A percentile compares a stretch with the other conserved stretches of the same genome.
Conservation (phyloP, 2,888 invertebrate species). For the Shargacucullia verbasci region DNA sequence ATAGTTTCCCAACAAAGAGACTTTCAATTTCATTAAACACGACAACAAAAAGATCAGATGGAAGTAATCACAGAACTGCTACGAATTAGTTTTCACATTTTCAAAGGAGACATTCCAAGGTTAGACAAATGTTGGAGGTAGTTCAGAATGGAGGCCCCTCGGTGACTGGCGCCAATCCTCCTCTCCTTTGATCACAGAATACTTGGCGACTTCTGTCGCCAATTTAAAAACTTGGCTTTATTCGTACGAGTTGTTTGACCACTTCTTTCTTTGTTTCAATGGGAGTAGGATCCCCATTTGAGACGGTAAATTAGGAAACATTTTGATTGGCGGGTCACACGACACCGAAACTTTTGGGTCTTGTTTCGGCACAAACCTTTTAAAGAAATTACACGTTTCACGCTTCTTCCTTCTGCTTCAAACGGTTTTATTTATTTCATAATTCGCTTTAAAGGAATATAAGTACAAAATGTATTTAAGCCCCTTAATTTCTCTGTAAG, state of each 20-base stretch:
- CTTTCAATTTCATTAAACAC: slow-evolving; percentile 78
- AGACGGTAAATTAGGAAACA: slow-evolving; percentile 69
- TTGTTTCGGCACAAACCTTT: slow-evolving; percentile 62
- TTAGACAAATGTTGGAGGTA: slow-evolving; percentile 77
- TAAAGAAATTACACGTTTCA: slow-evolving; percentile 62
- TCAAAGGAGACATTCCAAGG: slow-evolving; percentile 83
- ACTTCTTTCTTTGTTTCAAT: slow-evolving; percentile 70
- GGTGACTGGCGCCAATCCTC: slow-evolving; percentile 64
- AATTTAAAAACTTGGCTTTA: slow-evolving; percentile 74
- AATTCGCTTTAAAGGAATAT: slow-evolving; percentile 44
- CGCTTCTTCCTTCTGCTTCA: slow-evolving; percentile 40
- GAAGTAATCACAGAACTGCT: slow-evolving; percentile 74
- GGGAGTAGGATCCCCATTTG: slow-evolving; percentile 60
- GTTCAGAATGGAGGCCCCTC: slow-evolving; percentile 65
- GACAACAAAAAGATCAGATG: slow-evolving; percentile 72
- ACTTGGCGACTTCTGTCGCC: slow-evolving; percentile 72
- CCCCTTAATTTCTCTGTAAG: slow-evolving; percentile 71
- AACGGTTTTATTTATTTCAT: slow-evolving; percentile 60
- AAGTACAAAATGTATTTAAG: slow-evolving; percentile 49
- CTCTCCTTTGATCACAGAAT: slow-evolving; percentile 77
- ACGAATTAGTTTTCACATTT: slow-evolving; percentile 82
- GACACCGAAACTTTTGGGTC: slow-evolving; percentile 64
- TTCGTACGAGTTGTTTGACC: slow-evolving; percentile 70
- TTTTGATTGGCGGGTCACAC: slow-evolving; percentile 68
- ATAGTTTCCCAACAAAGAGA: slow-evolving; percentile 71